Evolutionary conservation across 2,888 invertebrate genomes (phyloP), one percentile per base, ranked within the genome.

Genomic region (Lepas anatifera): DNA sequence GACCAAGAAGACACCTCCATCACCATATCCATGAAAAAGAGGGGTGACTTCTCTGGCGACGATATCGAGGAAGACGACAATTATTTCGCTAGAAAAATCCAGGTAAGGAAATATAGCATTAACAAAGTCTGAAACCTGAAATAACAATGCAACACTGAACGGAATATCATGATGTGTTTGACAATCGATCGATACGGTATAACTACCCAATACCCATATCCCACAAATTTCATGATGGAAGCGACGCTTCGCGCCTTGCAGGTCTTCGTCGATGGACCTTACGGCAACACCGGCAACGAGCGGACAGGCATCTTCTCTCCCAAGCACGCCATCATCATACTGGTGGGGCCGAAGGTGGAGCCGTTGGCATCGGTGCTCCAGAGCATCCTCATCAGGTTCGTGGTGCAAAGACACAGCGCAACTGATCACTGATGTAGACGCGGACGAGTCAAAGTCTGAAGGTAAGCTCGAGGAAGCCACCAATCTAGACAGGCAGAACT

Each of bases 241-340:
- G 16, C 41, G 11, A 16, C 41, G 4, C 41, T 41, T 41, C n/a
- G 41, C 41, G 41, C 41, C n/a, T n/a, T n/a, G n/a, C 35, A 58
- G 58, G 32, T 58, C 1, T 35, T 58, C 35, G 35, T 58, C 1
- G 58, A 58, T 35, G 58, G 58, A 2, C 75, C 82, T 6, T 81
- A 82, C 72, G 82, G 82, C 0, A 82, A 82, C 0, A 81, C 81
- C 72, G 81, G 82, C 4, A 78, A 81, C 4, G 79, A 81, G 2
- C 78, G 80, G 22, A 76, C 80, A 3, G 78, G 80, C 70, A 80
- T 82, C 32, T 81, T 81, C 72, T 75, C 78, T 35, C 78, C 79
- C 0, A 78, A 80, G 48, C 82, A 83, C 68, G 75, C 74, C 4
- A 73, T 75, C n/a, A 70, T 75, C 64, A 71, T 75, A n/a, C 74